A percentile compares a stretch with the other conserved stretches of the same genome.
Conservation (phyloP, 2,113 vertebrate genomes). For the Percopsis transmontana region DNA sequence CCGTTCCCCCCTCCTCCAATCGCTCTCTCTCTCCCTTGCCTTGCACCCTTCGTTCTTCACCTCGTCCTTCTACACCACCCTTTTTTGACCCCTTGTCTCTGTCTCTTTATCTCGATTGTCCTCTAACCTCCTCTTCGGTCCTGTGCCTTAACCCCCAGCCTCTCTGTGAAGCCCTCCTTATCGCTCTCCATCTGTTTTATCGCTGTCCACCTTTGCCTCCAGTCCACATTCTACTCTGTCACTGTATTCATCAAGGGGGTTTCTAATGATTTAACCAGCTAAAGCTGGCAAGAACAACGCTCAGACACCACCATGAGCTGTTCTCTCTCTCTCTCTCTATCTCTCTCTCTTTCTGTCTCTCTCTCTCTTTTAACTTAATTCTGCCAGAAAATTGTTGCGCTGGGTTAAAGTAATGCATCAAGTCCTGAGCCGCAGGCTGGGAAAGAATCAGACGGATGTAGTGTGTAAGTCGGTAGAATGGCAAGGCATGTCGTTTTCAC, state of each 20-base stretch:
- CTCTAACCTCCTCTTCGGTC: too few species aligned
- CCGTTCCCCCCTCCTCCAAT: conserved; percentile 10
- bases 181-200: background rate
- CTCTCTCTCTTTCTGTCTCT: conserved; percentile 13
- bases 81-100: background rate
- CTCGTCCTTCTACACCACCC: background rate
- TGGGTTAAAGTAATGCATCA: conserved; percentile 48
- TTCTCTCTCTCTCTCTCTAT: conserved; percentile 1
- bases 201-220: too few species aligned
- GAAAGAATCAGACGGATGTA: conserved; percentile 40
- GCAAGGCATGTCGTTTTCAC: conserved; percentile 19
- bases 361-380: background rate
- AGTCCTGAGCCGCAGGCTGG: conserved; percentile 33
- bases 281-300: too few species aligned
- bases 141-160: too few species aligned
- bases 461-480: background rate
- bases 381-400: background rate
- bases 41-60: background rate
- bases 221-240: background rate
- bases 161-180: too few species aligned
- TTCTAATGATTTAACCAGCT: too few species aligned
- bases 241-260: too few species aligned
- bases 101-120: background rate
- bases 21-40: background rate
- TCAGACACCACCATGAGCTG: background rate